Percentiles rank a stretch among this genome's conserved stretches.
These are phyloP conservation scores for Pangasius djambal DNA, from an alignment of 2,797 vertebrate genomes.

Conservation along the genomic window DNA sequence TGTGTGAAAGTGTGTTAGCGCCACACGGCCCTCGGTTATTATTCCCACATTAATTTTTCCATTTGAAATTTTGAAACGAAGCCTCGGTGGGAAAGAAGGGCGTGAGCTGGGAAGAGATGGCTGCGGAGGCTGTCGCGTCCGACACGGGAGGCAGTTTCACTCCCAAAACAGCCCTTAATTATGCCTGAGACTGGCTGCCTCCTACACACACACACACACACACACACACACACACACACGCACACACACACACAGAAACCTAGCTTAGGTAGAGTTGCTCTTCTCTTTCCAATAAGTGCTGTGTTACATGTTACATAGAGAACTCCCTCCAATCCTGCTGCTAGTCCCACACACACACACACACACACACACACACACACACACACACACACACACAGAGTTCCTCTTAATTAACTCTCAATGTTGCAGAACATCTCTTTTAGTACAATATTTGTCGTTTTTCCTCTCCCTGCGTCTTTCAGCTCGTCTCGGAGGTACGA, in stretches of 20 bases:
- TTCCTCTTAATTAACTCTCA: slow-evolving; percentile 59
- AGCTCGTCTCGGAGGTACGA: not conserved
- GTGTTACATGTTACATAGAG: slow-evolving; percentile 17
- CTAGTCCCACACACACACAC: not conserved
- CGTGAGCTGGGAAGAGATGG: slow-evolving; percentile 59
- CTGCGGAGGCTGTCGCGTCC: slow-evolving; percentile 68
- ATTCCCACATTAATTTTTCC: slow-evolving; percentile 86
- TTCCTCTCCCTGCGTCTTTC: not conserved
- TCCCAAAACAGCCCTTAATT: slow-evolving; percentile 65
- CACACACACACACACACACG: slow-evolving; percentile 2
- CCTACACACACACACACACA: slow-evolving; percentile 13
- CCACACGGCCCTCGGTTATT: slow-evolving; percentile 74
- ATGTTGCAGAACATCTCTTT: slow-evolving; percentile 49
- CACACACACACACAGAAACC: slow-evolving; percentile 5
- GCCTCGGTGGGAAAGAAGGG: slow-evolving; percentile 72
- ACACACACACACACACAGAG: not conserved
- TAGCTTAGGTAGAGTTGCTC: not conserved
- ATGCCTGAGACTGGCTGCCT: slow-evolving; percentile 44
- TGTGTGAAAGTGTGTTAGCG: not conserved
- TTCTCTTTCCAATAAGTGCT: slow-evolving; percentile 3
- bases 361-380: not conserved
- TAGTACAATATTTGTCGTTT: slow-evolving; percentile 46
- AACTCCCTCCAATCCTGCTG: slow-evolving; percentile 30
- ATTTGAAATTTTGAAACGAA: slow-evolving; percentile 78
- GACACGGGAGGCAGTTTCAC: slow-evolving; percentile 77